Conservation (phyloP, 2,888 invertebrate species). For the Drosophila atroscutellata region DNA sequence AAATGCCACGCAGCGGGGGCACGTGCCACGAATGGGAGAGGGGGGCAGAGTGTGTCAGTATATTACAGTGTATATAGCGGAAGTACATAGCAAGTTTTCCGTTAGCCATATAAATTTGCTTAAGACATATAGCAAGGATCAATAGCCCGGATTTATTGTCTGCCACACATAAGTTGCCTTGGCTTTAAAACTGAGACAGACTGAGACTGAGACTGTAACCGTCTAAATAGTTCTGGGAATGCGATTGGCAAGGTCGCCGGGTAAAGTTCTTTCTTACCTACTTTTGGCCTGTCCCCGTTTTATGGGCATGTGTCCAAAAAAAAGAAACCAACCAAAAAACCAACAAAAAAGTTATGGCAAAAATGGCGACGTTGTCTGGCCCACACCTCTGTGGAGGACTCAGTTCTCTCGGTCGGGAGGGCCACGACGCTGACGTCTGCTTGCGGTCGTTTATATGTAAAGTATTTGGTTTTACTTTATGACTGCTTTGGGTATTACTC, state of each 20-base stretch:
- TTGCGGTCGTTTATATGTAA: slow-evolving; percentile 79
- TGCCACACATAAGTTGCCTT: slow-evolving; percentile 69
- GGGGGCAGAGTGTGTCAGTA: slow-evolving; percentile 30
- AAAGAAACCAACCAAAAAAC: background rate
- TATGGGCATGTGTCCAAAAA: slow-evolving; percentile 62
- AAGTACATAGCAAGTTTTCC: slow-evolving; percentile 65
- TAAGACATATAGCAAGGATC: slow-evolving; percentile 78
- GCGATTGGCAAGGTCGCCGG: slow-evolving; percentile 65
- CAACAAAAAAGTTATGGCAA: slow-evolving; percentile 60
- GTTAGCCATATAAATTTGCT: slow-evolving; percentile 78
- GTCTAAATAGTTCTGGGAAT: slow-evolving; percentile 13
- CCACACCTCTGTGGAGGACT: slow-evolving; percentile 32
- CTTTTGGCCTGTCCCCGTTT: slow-evolving; percentile 67
- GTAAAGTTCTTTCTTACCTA: slow-evolving; percentile 60
- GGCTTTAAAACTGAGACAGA: slow-evolving; percentile 70
- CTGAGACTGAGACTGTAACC: slow-evolving; percentile 50
- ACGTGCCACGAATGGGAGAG: background rate
- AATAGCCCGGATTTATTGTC: slow-evolving; percentile 78
- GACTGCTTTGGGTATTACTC: slow-evolving; percentile 80
- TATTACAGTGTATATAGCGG: slow-evolving; percentile 23
- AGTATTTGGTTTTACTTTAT: slow-evolving; percentile 78
- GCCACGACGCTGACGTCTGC: slow-evolving; percentile 61
- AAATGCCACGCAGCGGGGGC: slow-evolving; percentile 41
- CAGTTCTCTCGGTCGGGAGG: slow-evolving; percentile 18
- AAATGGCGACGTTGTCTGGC: slow-evolving; percentile 76